These are phyloP conservation scores for Nesogale talazaci DNA, from an alignment of 2,113 vertebrate species.

Conservation along the genomic window DNA sequence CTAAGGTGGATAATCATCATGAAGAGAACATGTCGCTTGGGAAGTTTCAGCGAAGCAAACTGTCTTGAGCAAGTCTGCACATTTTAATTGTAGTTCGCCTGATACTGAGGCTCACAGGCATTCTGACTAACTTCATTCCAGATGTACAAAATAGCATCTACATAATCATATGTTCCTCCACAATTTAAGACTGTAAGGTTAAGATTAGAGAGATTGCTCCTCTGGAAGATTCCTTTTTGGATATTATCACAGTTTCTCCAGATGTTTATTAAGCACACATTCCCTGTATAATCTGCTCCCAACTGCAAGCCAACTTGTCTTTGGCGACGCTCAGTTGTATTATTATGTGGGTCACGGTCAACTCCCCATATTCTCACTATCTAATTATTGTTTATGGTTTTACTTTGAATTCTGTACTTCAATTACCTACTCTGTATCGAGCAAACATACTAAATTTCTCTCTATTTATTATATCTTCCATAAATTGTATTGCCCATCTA, in stretches of 20 bases:
- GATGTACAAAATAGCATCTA: slow-evolving; percentile 75
- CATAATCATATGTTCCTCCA: slow-evolving; percentile 73
- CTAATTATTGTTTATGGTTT: slow-evolving; percentile 83
- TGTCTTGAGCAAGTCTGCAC: background rate
- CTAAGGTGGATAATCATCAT: background rate
- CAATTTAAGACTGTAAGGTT: slow-evolving; percentile 72
- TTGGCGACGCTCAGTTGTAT: slow-evolving; percentile 78
- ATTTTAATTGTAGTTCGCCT: slow-evolving; percentile 56
- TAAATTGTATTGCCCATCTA: slow-evolving; percentile 78
- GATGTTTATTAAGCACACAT: slow-evolving; percentile 81
- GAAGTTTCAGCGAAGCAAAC: background rate
- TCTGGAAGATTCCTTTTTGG: slow-evolving; percentile 59
- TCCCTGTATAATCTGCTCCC: slow-evolving; percentile 75
- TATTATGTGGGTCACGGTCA: slow-evolving; percentile 80
- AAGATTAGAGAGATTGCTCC: slow-evolving; percentile 55
- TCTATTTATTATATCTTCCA: slow-evolving; percentile 79
- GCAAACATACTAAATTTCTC: slow-evolving; percentile 78
- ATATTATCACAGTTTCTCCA: slow-evolving; percentile 75
- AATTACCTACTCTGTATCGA: slow-evolving; percentile 79
- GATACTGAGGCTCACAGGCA: background rate
- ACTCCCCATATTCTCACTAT: slow-evolving; percentile 75
- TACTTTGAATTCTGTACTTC: slow-evolving; percentile 76
- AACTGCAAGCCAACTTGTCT: slow-evolving; percentile 68
- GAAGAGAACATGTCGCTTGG: slow-evolving; percentile 32
- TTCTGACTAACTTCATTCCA: slow-evolving; percentile 61